Base-by-base conservation (phyloP, 2,797 vertebrate genomes). In the Channallabes apus region DNA sequence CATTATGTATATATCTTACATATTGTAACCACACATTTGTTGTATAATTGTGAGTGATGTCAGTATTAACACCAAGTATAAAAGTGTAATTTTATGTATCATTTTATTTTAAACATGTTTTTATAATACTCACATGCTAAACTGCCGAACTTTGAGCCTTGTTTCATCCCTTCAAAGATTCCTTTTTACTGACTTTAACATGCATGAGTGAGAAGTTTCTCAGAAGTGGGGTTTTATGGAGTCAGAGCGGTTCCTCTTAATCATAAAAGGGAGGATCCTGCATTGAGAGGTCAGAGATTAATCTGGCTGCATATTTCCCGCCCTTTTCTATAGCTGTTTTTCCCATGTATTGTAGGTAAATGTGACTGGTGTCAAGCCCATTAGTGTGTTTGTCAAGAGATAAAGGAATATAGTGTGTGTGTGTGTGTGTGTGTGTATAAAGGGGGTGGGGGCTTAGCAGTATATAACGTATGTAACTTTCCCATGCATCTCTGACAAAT, bases 261-360 rank as follows among this genome's bases (percentile, higher is more conserved):
- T 61, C 4, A 35, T 29, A 51, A 72, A 72, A 17, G 9, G 14
- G n/a, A 38, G 58, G 24, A 12, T 62, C 32, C n/a, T 18, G 22
- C 58, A n/a, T 80, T 35, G 27, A 62, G 38, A 80, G 77, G 67
- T 85, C 83, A 84, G 59, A 56, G 82, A 38, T 82, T 83, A 82
- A 84, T 84, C 75, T 75, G 38, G 56, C 6, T 41, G 59, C 56
- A 67, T 54, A 82, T 75, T 78, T 80, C 51, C 35, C 68, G 58
- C 38, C 62, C 17, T 58, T 58, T 32, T 68, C 80, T 82, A 8
- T 75, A 78, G 15, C 82, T 78, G 15, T 82, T 72, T 84, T 84
- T 73, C 59, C 32, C 59, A 46, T 46, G 7, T 8, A 54, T 67
- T 35, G n/a, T n/a, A 54, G 82, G 78, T 67, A 69, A 86, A 89